Percentiles rank a stretch among this genome's conserved stretches.
Evolutionary conservation across 2,888 invertebrate genomes (phyloP).

Genomic region (Epirrita christyi): DNA sequence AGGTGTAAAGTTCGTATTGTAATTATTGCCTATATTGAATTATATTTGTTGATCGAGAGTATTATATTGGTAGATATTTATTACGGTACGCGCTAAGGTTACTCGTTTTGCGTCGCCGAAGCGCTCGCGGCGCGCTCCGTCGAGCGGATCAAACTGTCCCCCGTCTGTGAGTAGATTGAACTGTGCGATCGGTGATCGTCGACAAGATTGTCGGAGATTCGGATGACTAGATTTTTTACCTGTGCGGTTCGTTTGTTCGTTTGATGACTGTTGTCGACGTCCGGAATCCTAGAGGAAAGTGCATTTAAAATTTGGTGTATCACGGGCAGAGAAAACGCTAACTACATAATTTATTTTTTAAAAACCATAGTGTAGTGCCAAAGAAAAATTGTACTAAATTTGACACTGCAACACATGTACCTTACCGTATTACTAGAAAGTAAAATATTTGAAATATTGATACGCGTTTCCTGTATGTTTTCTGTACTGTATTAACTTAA

Average conservation of each 20-base stretch:
- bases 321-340: constrained; percentile 68
- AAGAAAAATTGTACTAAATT: constrained; percentile 44
- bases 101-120: constrained; percentile 65
- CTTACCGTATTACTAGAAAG: too few relatives aligned
- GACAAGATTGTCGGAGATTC: constrained; percentile 26
- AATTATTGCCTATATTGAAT: constrained; percentile 54
- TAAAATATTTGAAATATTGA: neutral
- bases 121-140: too few relatives aligned
- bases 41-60: constrained; percentile 79
- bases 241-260: constrained; percentile 54
- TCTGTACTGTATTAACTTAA: constrained; percentile 8
- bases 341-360: constrained; percentile 47
- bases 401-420: constrained; percentile 8
- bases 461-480: neutral
- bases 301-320: constrained; percentile 67
- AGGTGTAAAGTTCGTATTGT: constrained; percentile 67
- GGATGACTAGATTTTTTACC: constrained; percentile 50
- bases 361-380: constrained; percentile 61
- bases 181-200: constrained; percentile 31
- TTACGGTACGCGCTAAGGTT: constrained; percentile 65
- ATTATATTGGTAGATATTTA: constrained; percentile 78
- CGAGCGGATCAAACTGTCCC: constrained; percentile 23
- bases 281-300: constrained; percentile 58
- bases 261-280: constrained; percentile 62
- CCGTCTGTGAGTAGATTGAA: constrained; percentile 1